Evolutionary conservation across 37 sponge, comb jelly and placozoan species (phyloP), one percentile per base, ranked within the genome.

Genomic region (Eunapius fragilis): DNA sequence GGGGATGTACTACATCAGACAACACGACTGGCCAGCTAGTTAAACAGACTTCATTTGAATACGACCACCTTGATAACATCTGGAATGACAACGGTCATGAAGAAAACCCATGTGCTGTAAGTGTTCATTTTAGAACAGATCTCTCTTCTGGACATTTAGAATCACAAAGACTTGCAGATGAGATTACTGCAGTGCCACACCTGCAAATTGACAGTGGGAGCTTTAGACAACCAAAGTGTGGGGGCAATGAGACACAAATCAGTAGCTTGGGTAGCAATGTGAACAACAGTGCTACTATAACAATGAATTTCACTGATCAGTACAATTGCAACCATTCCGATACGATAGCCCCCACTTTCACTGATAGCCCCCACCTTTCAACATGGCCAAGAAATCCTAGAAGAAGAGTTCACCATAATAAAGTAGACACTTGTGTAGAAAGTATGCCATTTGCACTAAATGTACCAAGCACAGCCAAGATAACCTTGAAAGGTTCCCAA

Each of bases 41-140:
- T 31, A 26, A 78, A 30, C 88, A 82, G 36, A 31, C 32, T 67
- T 82, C 83, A 25, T 77, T 76, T 3, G 88, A 88, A 68, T 88
- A 88, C 41, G 88, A 88, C 34, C 88, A 82, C 58, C 58, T 87
- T 25, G 68, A 74, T 35, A 69, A 80, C 31, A 36, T 67, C 26
- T 13, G 68, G 2, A 19, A 26, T 37, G 31, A 6, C 38, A 5
- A 9, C 11, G 49, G 6, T 28, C 68, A 31, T 0, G 25, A 78
- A 3, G 48, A 78, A 26, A 31, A 88, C 30, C 48, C 70, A 27
- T 68, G 78, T 48, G 82, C 89, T 31, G 84, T 88, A n/a, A 83
- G 89, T 77, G 83, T 88, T 3, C 89, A 88, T 78, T 88, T 88
- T 88, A 77, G 33, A 19, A 58, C 58, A 58, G 58, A 58, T 19